Evolutionary conservation across 2,888 invertebrate genomes (phyloP).

Genomic region (Catocala fraxini): DNA sequence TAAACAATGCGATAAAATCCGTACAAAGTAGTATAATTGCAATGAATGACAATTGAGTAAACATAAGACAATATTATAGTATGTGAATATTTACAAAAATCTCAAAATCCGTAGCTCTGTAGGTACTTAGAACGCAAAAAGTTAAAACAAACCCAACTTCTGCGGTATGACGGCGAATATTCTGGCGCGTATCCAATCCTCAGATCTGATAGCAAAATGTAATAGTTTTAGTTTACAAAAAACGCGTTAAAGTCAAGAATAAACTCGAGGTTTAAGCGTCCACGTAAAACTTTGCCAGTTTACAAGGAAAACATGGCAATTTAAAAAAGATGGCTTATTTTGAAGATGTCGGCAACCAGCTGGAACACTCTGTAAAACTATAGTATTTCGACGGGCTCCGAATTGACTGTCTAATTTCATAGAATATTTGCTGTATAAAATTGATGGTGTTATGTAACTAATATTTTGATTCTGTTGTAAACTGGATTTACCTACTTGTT

Average conservation of each 20-base stretch:
- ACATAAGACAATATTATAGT: too few species aligned
- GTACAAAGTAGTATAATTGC: too few species aligned
- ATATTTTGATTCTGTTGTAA: too few species aligned
- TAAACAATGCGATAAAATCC: too few species aligned
- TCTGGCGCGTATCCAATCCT: slow-evolving; percentile 44
- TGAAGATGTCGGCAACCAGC: slow-evolving; percentile 1
- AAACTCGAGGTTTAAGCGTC: slow-evolving; percentile 36
- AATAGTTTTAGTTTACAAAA: slow-evolving; percentile 50
- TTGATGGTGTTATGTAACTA: too few species aligned
- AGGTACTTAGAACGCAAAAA: slow-evolving; percentile 11
- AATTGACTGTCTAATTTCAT: too few species aligned
- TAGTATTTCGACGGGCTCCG: too few species aligned
- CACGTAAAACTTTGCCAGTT: slow-evolving; percentile 34
- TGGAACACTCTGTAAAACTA: background rate
- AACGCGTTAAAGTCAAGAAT: slow-evolving; percentile 44
- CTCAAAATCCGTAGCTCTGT: background rate
- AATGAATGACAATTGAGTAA: too few species aligned
- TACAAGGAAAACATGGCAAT: slow-evolving; percentile 36
- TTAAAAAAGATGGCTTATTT: slow-evolving; percentile 33
- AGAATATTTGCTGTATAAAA: too few species aligned
- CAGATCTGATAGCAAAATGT: slow-evolving; percentile 43
- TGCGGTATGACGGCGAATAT: slow-evolving; percentile 26
- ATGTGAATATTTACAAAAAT: too few species aligned
- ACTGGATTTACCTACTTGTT: too few species aligned
- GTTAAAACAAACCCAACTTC: slow-evolving; percentile 24